Conservation (phyloP, 2,888 invertebrate species). For the Trachelus tabidus region DNA sequence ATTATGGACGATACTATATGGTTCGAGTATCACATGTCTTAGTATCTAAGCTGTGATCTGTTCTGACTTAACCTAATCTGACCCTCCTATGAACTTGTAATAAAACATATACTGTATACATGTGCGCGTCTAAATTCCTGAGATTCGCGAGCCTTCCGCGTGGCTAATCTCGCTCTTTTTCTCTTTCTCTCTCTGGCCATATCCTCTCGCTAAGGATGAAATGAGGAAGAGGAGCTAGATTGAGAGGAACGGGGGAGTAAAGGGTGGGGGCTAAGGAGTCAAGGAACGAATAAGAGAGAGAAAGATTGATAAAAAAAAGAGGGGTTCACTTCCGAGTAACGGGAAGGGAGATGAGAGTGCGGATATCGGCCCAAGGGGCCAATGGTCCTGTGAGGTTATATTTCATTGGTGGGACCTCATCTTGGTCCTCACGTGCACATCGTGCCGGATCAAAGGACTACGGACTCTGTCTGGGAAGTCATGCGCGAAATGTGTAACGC, state of each 20-base stretch:
- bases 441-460: background rate
- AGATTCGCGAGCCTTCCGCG: background rate
- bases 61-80: background rate
- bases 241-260: background rate
- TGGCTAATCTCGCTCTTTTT: background rate
- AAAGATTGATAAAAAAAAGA: background rate
- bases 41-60: background rate
- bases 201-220: background rate
- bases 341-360: background rate
- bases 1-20: background rate
- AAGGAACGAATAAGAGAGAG: background rate
- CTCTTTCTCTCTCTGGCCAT: background rate
- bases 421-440: background rate
- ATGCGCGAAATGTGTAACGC: background rate
- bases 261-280: background rate
- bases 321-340: background rate
- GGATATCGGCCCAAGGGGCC: background rate
- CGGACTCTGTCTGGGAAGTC: background rate
- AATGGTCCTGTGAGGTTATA: background rate
- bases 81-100: background rate
- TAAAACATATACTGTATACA: background rate
- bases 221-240: background rate
- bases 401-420: background rate
- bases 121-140: background rate
- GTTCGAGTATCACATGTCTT: background rate